Base-by-base conservation (phyloP, 2,888 invertebrate genomes). In the Mythimna impura region DNA sequence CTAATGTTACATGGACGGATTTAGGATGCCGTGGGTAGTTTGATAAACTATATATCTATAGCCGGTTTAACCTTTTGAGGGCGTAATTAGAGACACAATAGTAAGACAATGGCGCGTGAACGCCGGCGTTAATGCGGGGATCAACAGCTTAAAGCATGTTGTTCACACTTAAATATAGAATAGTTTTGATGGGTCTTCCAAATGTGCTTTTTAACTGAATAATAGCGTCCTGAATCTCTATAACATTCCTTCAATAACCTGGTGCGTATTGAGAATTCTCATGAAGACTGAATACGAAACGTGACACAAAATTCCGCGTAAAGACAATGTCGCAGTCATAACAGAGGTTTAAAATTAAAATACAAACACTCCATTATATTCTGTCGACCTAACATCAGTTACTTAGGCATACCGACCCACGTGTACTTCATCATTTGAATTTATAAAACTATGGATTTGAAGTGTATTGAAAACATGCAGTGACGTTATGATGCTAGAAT, bases 311-410 rank as follows among this genome's bases (percentile, higher is more conserved):
- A 55, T 77, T 57, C 82, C 20, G 52, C 40, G 79, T 65, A 81
- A 47, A 65, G 22, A 65, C 64, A 65, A 64, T 60, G 52, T 64
- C 43, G 25, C 17, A 54, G 54, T 40, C 64, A 65, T 62, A 71
- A 67, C 40, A 71, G 25, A 8, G 62, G 47, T 64, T 73, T 76
- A 58, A 69, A 50, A 70, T 58, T 70, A 70, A 68, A 58, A 36
- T 66, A 70, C 70, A 60, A 58, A 81, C 47, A 36, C 5, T 30
- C 30, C 20, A 61, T 66, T 67, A 61, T 81, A 17, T 54, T 62
- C 43, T 76, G 50, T 14, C 14, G 40, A 34, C 10, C 20, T 55
- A 69, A 66, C 62, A 66, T 58, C 25, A 17, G 7, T 50, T 43
- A 55, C 9, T 55, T 34, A 22, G n/a, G 17, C 64, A 74, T 66